A percentile compares a stretch with the other conserved stretches of the same genome.
Conservation (phyloP, 2,888 invertebrate genomes). For the Apamea anceps region DNA sequence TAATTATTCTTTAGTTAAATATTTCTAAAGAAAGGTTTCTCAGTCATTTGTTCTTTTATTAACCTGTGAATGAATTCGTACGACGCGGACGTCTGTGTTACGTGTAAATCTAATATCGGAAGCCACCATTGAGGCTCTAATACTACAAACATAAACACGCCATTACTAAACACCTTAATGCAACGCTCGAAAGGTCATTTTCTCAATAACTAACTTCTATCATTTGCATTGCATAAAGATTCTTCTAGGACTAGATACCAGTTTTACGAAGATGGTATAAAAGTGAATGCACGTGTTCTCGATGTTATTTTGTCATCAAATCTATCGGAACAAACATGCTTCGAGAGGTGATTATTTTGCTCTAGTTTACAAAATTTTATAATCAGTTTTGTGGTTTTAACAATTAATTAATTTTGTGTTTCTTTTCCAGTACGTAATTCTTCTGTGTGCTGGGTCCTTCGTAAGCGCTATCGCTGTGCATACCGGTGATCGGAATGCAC, state of each 20-base stretch:
- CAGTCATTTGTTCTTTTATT: neutral
- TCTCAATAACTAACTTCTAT: conserved; percentile 64
- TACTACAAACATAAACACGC: conserved; percentile 36
- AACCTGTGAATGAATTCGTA: conserved; percentile 20
- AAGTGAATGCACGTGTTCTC: conserved; percentile 80
- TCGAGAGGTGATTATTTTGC: conserved; percentile 77
- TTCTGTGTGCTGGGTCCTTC: conserved; percentile 43
- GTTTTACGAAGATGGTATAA: conserved; percentile 82
- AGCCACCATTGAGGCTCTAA: conserved; percentile 16
- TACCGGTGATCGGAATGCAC: neutral
- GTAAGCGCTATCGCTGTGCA: conserved; percentile 19
- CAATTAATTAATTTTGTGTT: conserved; percentile 16
- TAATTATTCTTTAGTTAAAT: too few relatives aligned
- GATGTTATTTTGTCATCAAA: conserved; percentile 81
- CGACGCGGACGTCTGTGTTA: conserved; percentile 18
- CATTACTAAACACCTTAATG: conserved; percentile 63
- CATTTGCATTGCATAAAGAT: conserved; percentile 74
- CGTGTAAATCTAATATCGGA: conserved; percentile 16
- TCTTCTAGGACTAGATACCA: conserved; percentile 80
- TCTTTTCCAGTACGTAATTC: conserved; percentile 45
- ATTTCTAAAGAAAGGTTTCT: neutral
- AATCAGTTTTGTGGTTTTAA: neutral
- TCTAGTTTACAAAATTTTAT: neutral
- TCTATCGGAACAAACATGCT: conserved; percentile 79
- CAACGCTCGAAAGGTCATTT: conserved; percentile 67